Evolutionary conservation across 1,140 invertebrate genomes (phyloP).

Genomic region (Cydia strobilella): DNA sequence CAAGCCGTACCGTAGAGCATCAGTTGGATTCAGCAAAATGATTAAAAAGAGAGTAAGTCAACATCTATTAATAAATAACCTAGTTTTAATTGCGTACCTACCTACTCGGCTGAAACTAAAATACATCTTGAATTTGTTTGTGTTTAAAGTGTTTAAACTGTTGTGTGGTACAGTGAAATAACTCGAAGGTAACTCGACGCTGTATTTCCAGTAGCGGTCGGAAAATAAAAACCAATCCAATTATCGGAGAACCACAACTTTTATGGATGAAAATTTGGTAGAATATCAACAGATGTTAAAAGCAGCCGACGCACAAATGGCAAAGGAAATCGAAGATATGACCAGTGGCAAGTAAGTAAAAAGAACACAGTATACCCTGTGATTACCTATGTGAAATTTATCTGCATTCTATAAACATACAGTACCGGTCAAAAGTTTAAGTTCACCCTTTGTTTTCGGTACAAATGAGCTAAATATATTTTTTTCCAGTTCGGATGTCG

Average conservation of each 20-base stretch:
- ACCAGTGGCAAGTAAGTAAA: constrained; percentile 82
- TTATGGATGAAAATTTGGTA: constrained; percentile 86
- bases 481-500: no score
- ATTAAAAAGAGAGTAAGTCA: constrained; percentile 69
- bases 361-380: not conserved
- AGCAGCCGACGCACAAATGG: constrained; percentile 87
- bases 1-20: constrained; percentile 67
- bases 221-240: constrained; percentile 70
- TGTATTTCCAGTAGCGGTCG: constrained; percentile 73
- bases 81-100: no score
- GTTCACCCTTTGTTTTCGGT: no score
- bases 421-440: no score
- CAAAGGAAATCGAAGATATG: constrained; percentile 87
- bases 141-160: constrained; percentile 11
- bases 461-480: no score
- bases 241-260: constrained; percentile 77
- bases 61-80: constrained; percentile 30
- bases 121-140: not conserved
- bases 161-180: constrained; percentile 20
- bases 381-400: not conserved
- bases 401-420: not conserved
- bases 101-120: no score
- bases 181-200: constrained; percentile 42
- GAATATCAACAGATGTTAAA: constrained; percentile 85
- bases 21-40: constrained; percentile 73